Conservation (phyloP, 2,797 vertebrate genomes). For the Chrysocyon brachyurus region DNA sequence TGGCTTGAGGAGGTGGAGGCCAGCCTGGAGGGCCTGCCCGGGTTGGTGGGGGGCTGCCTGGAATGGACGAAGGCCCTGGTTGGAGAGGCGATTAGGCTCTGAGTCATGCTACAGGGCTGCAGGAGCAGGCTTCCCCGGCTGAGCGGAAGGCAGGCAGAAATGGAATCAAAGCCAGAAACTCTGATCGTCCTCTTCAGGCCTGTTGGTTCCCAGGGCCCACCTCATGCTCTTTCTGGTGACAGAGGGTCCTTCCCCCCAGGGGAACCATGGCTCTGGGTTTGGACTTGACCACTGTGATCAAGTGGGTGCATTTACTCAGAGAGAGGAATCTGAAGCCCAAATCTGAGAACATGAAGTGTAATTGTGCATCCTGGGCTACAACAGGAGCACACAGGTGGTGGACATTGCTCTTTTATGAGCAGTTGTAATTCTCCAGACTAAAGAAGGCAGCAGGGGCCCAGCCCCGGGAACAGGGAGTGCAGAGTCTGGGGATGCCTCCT, state of each 20-base stretch:
- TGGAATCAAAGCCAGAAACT: background rate
- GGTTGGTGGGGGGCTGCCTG: background rate
- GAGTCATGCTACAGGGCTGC: background rate
- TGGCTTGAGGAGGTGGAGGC: background rate
- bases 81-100: background rate
- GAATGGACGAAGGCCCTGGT: background rate
- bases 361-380: background rate
- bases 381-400: fast-evolving
- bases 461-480: background rate
- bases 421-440: background rate
- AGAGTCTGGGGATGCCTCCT: background rate
- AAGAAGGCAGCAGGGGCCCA: background rate
- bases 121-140: background rate
- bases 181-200: background rate
- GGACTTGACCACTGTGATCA: background rate
- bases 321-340: background rate
- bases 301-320: fast-evolving
- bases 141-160: background rate
- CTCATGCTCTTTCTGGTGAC: background rate
- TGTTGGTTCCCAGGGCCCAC: background rate
- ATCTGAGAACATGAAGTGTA: background rate
- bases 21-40: background rate
- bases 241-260: background rate
- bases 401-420: background rate
- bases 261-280: background rate